These are phyloP conservation scores for Thamnophis elegans DNA, from an alignment of 2,797 vertebrate genomes.

Conservation along the genomic window DNA sequence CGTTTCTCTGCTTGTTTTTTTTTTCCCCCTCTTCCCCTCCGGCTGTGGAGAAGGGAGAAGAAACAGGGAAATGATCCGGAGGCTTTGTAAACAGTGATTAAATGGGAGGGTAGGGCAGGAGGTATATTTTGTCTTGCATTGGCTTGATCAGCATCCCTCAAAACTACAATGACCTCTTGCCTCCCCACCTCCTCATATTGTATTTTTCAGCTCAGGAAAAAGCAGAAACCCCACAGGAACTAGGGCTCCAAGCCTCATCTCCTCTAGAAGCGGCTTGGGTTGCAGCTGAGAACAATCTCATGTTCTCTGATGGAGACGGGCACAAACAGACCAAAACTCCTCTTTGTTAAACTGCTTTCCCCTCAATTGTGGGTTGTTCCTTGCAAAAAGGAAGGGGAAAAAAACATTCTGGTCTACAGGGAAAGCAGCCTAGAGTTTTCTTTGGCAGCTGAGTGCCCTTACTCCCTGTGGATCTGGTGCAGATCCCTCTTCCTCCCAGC, in stretches of 20 bases:
- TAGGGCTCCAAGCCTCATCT: background rate
- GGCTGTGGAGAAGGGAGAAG: background rate
- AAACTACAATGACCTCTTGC: background rate
- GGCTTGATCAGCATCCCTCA: background rate
- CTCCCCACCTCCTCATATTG: background rate
- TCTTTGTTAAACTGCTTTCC: background rate
- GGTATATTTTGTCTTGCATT: background rate
- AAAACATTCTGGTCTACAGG: conserved; percentile 2
- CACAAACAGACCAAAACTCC: background rate
- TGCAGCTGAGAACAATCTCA: background rate
- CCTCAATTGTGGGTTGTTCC: background rate
- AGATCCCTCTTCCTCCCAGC: conserved; percentile 4
- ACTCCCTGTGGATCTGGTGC: conserved; percentile 2
- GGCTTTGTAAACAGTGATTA: background rate
- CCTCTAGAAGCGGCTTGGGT: background rate
- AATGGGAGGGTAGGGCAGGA: background rate
- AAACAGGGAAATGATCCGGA: background rate
- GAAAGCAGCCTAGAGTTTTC: conserved; percentile 25
- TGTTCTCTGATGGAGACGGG: background rate
- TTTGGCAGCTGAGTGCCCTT: conserved; percentile 5
- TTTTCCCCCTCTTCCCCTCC: accelerated
- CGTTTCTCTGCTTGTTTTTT: background rate
- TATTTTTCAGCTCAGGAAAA: background rate
- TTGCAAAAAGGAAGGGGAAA: background rate
- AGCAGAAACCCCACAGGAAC: background rate